These are phyloP conservation scores for Meganola albula DNA, from an alignment of 2,888 invertebrate genomes.

Conservation along the genomic window DNA sequence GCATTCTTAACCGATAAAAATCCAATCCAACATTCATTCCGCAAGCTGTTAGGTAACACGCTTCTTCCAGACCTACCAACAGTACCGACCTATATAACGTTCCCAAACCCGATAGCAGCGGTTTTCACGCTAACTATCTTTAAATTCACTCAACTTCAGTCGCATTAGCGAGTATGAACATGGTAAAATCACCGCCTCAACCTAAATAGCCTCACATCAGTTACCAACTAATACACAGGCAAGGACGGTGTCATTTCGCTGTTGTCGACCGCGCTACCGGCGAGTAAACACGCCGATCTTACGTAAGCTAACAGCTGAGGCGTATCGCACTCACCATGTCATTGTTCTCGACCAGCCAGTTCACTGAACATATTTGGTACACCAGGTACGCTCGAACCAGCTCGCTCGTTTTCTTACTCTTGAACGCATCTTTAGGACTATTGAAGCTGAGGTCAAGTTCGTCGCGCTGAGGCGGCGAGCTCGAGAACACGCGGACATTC, in stretches of 20 bases:
- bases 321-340: slow-evolving; percentile 84
- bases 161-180: no score
- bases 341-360: slow-evolving; percentile 93
- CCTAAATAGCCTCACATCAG: slow-evolving; percentile 23
- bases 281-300: slow-evolving; percentile 46
- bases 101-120: slow-evolving; percentile 14
- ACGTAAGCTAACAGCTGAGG: slow-evolving; percentile 53
- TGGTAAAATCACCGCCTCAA: slow-evolving; percentile 20
- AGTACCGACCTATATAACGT: slow-evolving; percentile 23
- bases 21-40: slow-evolving; percentile 41
- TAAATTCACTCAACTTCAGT: no score
- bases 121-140: slow-evolving; percentile 12
- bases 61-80: slow-evolving; percentile 25
- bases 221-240: slow-evolving; percentile 23
- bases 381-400: slow-evolving; percentile 93
- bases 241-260: slow-evolving; percentile 45
- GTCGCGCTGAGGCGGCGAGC: slow-evolving; percentile 67
- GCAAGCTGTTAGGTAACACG: slow-evolving; percentile 36
- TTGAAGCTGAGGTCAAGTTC: slow-evolving; percentile 91
- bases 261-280: slow-evolving; percentile 43
- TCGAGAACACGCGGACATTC: slow-evolving; percentile 50
- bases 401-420: slow-evolving; percentile 96
- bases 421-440: slow-evolving; percentile 93
- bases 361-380: slow-evolving; percentile 92
- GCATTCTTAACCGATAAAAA: slow-evolving; percentile 33